A percentile compares a stretch with the other conserved stretches of the same genome.
phyloP scores from a whole-genome alignment of 2,888 invertebrate genomes.

The Sthenelais limicola region DNA sequence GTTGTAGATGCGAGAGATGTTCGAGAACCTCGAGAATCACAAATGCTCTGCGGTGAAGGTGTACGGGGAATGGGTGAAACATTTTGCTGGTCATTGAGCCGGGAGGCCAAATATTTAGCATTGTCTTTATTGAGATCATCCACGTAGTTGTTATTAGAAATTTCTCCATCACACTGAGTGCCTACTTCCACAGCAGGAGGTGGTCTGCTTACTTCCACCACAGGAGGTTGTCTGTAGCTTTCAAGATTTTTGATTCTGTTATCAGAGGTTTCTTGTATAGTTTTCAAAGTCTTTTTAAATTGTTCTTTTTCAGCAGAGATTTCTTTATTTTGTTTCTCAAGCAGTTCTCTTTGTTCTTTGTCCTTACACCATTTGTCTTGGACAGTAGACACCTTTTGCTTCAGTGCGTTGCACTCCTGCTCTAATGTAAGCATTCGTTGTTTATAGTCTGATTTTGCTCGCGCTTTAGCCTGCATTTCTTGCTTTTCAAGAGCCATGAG shows the following conservation, averaged over 20 bases:
- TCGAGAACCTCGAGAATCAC: not conserved
- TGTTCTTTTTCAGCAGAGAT: constrained; percentile 40
- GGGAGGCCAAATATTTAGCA: constrained; percentile 2
- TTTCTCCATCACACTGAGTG: not conserved
- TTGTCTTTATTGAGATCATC: constrained; percentile 33
- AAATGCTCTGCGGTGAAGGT: not conserved
- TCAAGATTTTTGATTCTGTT: constrained; percentile 33
- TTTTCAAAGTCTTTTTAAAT: constrained; percentile 20
- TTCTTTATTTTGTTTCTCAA: constrained; percentile 19
- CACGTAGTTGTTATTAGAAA: constrained; percentile 10
- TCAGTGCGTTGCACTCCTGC: constrained; percentile 18
- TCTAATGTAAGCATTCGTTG: constrained; percentile 27
- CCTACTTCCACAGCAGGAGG: not conserved
- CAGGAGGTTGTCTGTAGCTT: too few relatives aligned
- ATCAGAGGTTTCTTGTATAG: constrained; percentile 23
- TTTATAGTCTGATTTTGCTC: constrained; percentile 14
- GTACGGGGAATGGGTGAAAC: not conserved
- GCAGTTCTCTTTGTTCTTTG: constrained; percentile 14
- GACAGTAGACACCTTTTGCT: constrained; percentile 11
- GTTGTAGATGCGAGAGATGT: not conserved
- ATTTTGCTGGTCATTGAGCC: not conserved
- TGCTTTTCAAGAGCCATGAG: constrained; percentile 35
- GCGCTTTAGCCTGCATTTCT: constrained; percentile 14
- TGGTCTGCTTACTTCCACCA: constrained; percentile 1
- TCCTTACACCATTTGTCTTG: constrained; percentile 22